These are phyloP conservation scores for Microcebus lehilahytsara DNA, from an alignment of 2,113 vertebrate species.

Conservation along the genomic window DNA sequence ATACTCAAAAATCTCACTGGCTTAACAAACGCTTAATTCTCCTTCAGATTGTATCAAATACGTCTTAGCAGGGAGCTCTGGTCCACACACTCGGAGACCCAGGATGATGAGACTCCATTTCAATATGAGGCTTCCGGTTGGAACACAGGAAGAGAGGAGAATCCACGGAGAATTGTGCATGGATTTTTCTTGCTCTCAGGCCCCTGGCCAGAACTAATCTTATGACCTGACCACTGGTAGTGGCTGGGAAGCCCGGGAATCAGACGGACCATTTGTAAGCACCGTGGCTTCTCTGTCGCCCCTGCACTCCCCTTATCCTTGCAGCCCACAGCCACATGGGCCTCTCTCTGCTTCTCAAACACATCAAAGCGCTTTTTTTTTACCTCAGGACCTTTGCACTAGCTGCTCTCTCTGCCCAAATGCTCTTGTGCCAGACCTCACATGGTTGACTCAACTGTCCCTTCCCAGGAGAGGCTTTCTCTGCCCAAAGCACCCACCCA, in stretches of 20 bases:
- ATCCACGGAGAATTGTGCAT: accelerated
- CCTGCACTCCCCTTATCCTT: accelerated
- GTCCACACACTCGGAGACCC: background rate
- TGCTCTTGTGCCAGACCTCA: background rate
- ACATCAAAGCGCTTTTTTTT: background rate
- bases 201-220: background rate
- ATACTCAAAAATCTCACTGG: background rate
- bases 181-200: background rate
- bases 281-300: background rate
- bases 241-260: background rate
- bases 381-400: background rate
- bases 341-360: background rate
- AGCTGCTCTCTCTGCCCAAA: background rate
- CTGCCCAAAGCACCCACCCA: background rate
- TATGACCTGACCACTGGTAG: too few species aligned
- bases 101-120: background rate
- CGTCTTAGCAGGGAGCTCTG: background rate
- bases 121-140: background rate
- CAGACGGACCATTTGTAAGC: background rate
- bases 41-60: background rate
- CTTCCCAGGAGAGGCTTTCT: background rate
- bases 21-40: background rate
- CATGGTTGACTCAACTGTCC: background rate
- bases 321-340: background rate
- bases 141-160: too few species aligned